Conservation (phyloP, 2,113 vertebrate genomes). For the Dascyllus trimaculatus region DNA sequence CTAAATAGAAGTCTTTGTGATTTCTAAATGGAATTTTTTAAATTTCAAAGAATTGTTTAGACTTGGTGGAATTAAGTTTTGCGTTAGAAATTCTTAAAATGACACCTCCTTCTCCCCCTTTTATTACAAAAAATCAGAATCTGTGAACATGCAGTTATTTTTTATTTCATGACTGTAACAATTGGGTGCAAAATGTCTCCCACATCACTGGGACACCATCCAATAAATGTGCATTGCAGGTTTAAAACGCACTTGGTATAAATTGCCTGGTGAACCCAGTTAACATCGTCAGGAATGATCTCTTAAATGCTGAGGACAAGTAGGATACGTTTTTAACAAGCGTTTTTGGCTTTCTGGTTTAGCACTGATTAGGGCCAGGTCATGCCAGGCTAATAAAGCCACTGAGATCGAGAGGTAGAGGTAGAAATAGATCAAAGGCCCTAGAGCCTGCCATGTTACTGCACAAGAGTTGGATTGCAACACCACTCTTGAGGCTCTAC, state of each 20-base stretch:
- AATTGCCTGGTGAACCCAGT: background rate
- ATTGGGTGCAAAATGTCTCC: too few relatives aligned
- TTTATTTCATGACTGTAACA: too few relatives aligned
- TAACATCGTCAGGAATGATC: background rate
- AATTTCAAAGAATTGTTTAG: too few relatives aligned
- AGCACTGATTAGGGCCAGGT: constrained; percentile 33
- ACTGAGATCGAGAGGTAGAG: constrained; percentile 32
- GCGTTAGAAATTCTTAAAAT: too few relatives aligned
- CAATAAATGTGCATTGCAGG: background rate
- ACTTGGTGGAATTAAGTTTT: too few relatives aligned
- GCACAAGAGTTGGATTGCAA: constrained; percentile 21
- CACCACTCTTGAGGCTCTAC: constrained; percentile 25
- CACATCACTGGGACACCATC: too few relatives aligned
- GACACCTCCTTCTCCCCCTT: too few relatives aligned
- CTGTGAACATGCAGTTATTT: too few relatives aligned
- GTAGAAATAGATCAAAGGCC: constrained; percentile 47
- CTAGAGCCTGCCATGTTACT: constrained; percentile 6
- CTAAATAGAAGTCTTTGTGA: too few relatives aligned
- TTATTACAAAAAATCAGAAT: too few relatives aligned
- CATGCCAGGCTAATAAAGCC: constrained; percentile 47
- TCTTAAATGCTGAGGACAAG: background rate
- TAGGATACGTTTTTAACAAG: constrained; percentile 4
- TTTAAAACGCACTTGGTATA: background rate
- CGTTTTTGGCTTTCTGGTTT: constrained; percentile 14
- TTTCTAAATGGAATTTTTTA: too few relatives aligned